Base-by-base conservation (phyloP, 2,797 vertebrate genomes). In the Tokudaia muenninki region DNA sequence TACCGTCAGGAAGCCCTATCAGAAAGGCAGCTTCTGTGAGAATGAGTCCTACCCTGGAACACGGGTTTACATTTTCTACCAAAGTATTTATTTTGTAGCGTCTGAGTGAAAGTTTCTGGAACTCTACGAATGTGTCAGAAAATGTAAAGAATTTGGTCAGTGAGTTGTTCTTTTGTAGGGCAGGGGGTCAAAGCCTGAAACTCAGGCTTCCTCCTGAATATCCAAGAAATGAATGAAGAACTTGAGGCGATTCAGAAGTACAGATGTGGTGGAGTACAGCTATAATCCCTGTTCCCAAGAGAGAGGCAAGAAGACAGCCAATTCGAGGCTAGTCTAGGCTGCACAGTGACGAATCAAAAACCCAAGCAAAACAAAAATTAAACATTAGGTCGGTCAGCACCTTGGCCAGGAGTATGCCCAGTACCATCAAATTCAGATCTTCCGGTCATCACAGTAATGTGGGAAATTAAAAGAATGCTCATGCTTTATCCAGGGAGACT, bases 91-190 rank as follows among this genome's bases (percentile, higher is more conserved):
- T 91, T 95, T 90, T 79, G 90, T 55, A 67, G 44, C 55, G 91
- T 81, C 44, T 65, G 47, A 94, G 79, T 17, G 24, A 92, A 72
- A 78, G 87, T 77, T 92, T 97, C 96, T 97, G 97, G 97, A 97
- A 97, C 95, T 94, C 90, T 92, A 75, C 21, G 47, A 97, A 97
- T 97, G 95, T 13, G 59, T 75, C 74, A 94, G 91, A 94, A 96
- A 97, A 97, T 96, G 97, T 79, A 82, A 97, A 96, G 74, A 97
- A 97, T 97, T 95, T 70, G 89, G 80, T 61, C 65, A 80, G 47
- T 87, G 59, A 31, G 12, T n/a, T 87, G 50, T 52, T n/a, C 63
- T 70, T 52, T n/a, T 24, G 86, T 34, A 57, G 95, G 65, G 72
- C n/a, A 2, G 19, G 3, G 26, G 92, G 70, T 70, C 57, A 91